Evolutionary conservation across 2,113 vertebrate species (phyloP), one percentile per base, ranked within the genome.

Genomic region (Muscicapa adusta): DNA sequence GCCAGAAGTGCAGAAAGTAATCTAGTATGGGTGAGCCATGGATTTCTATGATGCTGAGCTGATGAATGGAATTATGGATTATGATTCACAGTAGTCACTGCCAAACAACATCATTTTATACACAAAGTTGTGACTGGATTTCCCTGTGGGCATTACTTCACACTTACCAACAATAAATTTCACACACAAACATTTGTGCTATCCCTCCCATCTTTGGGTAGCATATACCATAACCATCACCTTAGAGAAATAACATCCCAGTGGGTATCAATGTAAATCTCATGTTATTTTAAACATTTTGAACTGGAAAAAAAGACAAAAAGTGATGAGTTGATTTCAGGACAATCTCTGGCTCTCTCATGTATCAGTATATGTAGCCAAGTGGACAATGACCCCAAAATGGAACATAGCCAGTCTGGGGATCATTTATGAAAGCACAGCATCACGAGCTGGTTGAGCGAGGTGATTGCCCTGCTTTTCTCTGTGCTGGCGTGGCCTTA

Each of bases 391-490:
- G 72, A 73, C 60, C 20, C 3, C 36, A 26, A 87, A 84, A 65
- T 23, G 18, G 23, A 63, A 29, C 23, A 19, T 7, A 54, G 10
- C 15, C 23, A 18, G 5, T 28, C 40, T 86, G 58, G 33, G 12
- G 17, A 82, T 14, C 1, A 1, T 82, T 73, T 65, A 38, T 53
- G 14, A 82, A 38, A 61, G 7, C 29, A 12, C 18, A 45, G 28
- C 5, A 5, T 61, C 2, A 10, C 2, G 2, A 78, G 16, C 7
- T 4, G 1, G 6, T 54, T 53, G 57, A 87, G n/a, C 0, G 3
- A 47, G 40, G 56, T n/a, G n/a, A 25, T 62, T n/a, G 16, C 14
- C 38, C 40, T 61, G 33, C 18, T 77, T 33, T 70, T n/a, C 47
- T 47, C 47, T 47, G 24, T 24, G 10, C 56, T 87, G n/a, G 4